These are phyloP conservation scores for Tursiops truncatus DNA, from an alignment of 2,113 vertebrate genomes.

Conservation along the genomic window DNA sequence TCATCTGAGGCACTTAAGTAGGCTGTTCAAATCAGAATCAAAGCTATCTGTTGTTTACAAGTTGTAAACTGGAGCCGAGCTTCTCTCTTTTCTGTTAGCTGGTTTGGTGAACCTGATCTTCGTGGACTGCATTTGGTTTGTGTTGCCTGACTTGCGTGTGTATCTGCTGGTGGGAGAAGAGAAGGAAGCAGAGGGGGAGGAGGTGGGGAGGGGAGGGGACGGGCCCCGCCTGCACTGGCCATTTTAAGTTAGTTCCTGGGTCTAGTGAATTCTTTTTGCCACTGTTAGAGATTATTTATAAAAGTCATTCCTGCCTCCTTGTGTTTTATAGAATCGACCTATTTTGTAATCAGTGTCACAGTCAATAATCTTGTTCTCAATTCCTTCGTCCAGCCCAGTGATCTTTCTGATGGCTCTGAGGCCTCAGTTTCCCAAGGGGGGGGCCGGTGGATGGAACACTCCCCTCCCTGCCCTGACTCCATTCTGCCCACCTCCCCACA, in stretches of 20 bases:
- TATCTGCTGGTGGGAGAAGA: no score
- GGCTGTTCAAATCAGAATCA: neutral
- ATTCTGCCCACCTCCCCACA: neutral
- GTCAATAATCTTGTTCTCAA: neutral
- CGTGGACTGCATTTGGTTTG: neutral
- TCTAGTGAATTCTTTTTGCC: neutral
- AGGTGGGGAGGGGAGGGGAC: no score
- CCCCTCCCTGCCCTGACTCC: no score
- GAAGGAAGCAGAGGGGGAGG: no score
- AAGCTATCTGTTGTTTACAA: neutral
- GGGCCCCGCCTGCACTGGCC: neutral
- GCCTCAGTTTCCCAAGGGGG: neutral
- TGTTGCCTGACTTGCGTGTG: fast-evolving
- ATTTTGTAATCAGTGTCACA: neutral
- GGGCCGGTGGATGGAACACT: neutral
- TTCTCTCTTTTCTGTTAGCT: neutral
- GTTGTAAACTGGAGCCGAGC: neutral
- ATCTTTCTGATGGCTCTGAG: neutral
- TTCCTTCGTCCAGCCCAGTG: neutral
- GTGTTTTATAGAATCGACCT: neutral
- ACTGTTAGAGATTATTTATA: neutral
- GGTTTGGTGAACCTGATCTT: neutral
- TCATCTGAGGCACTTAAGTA: neutral
- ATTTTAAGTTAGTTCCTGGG: neutral
- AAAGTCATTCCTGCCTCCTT: neutral